Base-by-base conservation (phyloP, 2,888 invertebrate genomes). In the Lepidocyrtinus sp. region DNA sequence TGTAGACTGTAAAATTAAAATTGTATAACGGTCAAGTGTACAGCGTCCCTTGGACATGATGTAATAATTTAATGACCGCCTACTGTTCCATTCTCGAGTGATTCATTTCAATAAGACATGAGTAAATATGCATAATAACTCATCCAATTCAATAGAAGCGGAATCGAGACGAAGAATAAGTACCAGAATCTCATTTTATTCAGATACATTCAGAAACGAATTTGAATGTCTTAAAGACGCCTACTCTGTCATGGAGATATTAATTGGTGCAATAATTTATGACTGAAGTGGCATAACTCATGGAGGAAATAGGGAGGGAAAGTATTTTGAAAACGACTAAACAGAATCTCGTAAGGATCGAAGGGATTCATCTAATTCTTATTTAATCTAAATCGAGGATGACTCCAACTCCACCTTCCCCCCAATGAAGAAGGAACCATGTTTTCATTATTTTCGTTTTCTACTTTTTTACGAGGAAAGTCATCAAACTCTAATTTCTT, bases 251-350 rank as follows among this genome's bases (percentile, higher is more conserved):
- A 36, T 9, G 36, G 36, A 36, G 36, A 55, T 72, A 63, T 72
- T 72, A 72, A 72, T 72, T 72, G 72, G 64, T 25, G 50, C 9
- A 19, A 19, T 64, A 64, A 72, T 72, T 72, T 72, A 72, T 46
- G 46, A 59, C n/a, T 12, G n/a, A 3, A 2, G 17, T n/a, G n/a
- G 3, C 55, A 55, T 55, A 55, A 55, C n/a, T 55, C 55, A 55
- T 55, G n/a, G 9, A 55, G n/a, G n/a, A 55, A 12, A 55, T n/a
- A 55, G 9, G 7, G n/a, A n/a, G n/a, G n/a, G n/a, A n/a, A 55
- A 55, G 17, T 17, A 55, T 55, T 3, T 17, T 15, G 7, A 55
- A n/a, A 17, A 7, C 55, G n/a, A 55, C 9, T 17, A 55, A 55
- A 17, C 7, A n/a, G 17, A 55, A n/a, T n/a, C 55, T n/a, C n/a